Base-by-base conservation (phyloP, 2,113 vertebrate genomes). In the Haemorhous mexicanus region DNA sequence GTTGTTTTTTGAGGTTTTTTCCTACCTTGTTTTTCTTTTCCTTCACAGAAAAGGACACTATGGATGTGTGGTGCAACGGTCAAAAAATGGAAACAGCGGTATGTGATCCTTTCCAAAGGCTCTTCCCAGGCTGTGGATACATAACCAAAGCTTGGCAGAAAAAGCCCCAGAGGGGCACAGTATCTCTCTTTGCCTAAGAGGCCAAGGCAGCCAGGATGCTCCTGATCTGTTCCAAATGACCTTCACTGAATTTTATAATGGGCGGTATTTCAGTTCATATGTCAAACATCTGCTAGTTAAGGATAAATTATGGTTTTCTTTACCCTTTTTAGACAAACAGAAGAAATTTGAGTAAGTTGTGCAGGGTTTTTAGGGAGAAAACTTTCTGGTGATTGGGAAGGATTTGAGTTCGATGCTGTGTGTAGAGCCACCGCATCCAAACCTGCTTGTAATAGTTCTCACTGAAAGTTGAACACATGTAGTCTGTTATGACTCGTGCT, bases 31-130 rank as follows among this genome's bases (percentile, higher is more conserved):
- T 83, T 24, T 91, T 26, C 22, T 62, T 91, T 88, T 70, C 66
- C 87, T 96, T 97, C 94, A 80, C 97, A 99, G 99, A 99, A 96
- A 99, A 99, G 96, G 99, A 99, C 96, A 99, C 99, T 2, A 99
- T 99, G 99, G 99, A 99, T 52, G 98, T 99, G 53, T 99, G 99
- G 99, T 99, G 99, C 96, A 99, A 99, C 3, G 99, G 99, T 43
- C 97, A 98, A 52, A 99, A 99, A 88, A 97, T 99, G 98, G 99
- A 99, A 97, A 99, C 99, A 24, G 99, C 98, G 67, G 99, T 99
- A 98, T 76, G 99, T 98, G 87, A 84, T 49, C 30, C 11, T 30
- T 92, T 28, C 23, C 67, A 81, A 77, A 77, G 50, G 30, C 37
- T 58, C 79, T 86, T 68, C 79, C 33, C 18, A 10, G 50, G 28